Evolutionary conservation across 2,113 vertebrate species (phyloP).

Genomic region (Sialia sialis): DNA sequence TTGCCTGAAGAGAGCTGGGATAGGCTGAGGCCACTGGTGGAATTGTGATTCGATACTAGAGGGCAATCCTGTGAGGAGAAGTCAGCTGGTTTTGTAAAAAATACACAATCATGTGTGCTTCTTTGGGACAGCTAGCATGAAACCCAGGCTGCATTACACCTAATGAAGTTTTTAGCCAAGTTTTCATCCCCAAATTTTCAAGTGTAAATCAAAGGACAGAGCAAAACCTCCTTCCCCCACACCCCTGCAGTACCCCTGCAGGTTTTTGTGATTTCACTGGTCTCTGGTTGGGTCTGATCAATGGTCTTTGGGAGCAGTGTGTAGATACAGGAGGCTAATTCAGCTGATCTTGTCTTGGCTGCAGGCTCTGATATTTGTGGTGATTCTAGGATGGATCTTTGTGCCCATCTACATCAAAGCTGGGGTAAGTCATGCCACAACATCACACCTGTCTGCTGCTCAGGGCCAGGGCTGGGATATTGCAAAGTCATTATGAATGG

Average conservation of each 20-base stretch:
- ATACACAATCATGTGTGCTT: background rate
- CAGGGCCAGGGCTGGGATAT: background rate
- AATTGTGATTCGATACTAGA: background rate
- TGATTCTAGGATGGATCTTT: constrained; percentile 92
- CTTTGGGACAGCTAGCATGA: background rate
- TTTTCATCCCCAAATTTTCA: background rate
- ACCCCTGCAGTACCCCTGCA: accelerated
- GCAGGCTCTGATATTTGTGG: constrained; percentile 88
- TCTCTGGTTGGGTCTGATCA: background rate
- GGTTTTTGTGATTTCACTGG: background rate
- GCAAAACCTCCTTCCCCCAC: background rate
- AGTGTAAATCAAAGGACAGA: background rate
- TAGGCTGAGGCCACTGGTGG: background rate
- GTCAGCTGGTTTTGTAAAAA: background rate
- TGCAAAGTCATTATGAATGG: background rate
- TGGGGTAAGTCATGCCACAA: constrained; percentile 79
- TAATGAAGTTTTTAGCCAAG: background rate
- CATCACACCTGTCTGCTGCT: background rate
- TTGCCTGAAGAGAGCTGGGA: background rate
- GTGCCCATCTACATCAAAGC: constrained; percentile 96
- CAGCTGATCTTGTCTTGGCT: constrained; percentile 19
- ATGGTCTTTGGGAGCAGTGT: background rate
- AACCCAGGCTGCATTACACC: background rate
- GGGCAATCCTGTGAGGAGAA: background rate
- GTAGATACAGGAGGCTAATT: background rate